phyloP scores from a whole-genome alignment of 2,888 invertebrate genomes.

The Rhodophaea formosa region DNA sequence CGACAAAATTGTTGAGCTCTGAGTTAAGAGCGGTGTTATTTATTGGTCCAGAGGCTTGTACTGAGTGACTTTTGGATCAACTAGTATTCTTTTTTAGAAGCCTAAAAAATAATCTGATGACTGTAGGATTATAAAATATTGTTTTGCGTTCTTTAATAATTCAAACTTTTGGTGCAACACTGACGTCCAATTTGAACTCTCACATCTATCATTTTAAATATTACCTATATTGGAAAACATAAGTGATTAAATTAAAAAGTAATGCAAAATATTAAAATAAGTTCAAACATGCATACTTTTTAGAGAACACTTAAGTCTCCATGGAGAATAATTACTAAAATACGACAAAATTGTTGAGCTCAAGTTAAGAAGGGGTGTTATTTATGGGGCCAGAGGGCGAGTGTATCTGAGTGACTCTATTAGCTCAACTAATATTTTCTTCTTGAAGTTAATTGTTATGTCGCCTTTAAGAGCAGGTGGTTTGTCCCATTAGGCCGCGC shows the following conservation, averaged over 20 bases:
- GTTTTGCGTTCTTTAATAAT: too few relatives aligned
- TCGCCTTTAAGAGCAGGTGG: conserved; percentile 78
- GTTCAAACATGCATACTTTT: too few relatives aligned
- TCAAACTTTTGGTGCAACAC: too few relatives aligned
- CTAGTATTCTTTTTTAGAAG: too few relatives aligned
- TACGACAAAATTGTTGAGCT: conserved; percentile 69
- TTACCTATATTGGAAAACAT: too few relatives aligned
- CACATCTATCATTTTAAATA: too few relatives aligned
- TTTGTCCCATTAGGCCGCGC: conserved; percentile 70
- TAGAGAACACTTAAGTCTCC: conserved; percentile 30
- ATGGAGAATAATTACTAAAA: conserved; percentile 70
- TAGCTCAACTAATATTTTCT: conserved; percentile 78
- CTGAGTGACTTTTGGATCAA: too few relatives aligned
- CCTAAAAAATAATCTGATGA: too few relatives aligned
- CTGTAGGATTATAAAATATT: too few relatives aligned
- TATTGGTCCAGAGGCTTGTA: conserved; percentile 61
- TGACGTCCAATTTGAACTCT: too few relatives aligned
- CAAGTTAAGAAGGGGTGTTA: conserved; percentile 67
- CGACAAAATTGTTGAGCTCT: conserved; percentile 67
- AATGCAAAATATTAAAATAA: too few relatives aligned
- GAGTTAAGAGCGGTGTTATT: conserved; percentile 69
- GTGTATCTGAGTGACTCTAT: conserved; percentile 75
- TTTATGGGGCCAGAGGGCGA: conserved; percentile 70
- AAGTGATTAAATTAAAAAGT: too few relatives aligned
- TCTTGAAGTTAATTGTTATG: conserved; percentile 78